These are phyloP conservation scores for Glyphotaelius pellucidus DNA, from an alignment of 2,888 invertebrate genomes.

Conservation along the genomic window DNA sequence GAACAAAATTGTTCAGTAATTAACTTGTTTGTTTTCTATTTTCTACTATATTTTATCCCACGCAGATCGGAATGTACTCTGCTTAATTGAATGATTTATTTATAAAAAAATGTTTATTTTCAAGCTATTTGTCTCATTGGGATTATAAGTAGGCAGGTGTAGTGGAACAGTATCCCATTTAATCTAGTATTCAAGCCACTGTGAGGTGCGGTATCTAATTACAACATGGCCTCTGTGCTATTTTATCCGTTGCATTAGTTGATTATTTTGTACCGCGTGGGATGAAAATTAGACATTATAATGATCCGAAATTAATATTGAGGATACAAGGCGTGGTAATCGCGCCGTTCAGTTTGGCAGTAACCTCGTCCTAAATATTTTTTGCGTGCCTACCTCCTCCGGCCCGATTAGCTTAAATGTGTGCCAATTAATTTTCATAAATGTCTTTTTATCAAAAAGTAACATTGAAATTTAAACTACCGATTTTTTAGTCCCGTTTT, in stretches of 20 bases:
- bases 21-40: background rate
- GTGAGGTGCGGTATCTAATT: background rate
- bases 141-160: background rate
- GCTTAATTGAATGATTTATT: background rate
- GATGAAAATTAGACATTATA: background rate
- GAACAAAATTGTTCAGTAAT: background rate
- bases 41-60: background rate
- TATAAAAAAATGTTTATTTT: background rate
- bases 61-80: background rate
- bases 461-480: background rate
- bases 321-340: constrained; percentile 7
- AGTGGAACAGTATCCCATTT: background rate
- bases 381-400: background rate
- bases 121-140: background rate
- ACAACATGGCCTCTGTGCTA: background rate
- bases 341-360: constrained; percentile 18
- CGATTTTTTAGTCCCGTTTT: background rate
- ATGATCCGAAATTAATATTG: constrained; percentile 2
- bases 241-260: background rate
- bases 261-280: background rate
- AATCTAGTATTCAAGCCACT: background rate
- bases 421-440: background rate
- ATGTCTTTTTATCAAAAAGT: background rate
- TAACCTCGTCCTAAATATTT: constrained; percentile 45
- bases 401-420: background rate